These are phyloP conservation scores for Hydrocynus forskahlii DNA, from an alignment of 2,797 vertebrate species.

Conservation along the genomic window DNA sequence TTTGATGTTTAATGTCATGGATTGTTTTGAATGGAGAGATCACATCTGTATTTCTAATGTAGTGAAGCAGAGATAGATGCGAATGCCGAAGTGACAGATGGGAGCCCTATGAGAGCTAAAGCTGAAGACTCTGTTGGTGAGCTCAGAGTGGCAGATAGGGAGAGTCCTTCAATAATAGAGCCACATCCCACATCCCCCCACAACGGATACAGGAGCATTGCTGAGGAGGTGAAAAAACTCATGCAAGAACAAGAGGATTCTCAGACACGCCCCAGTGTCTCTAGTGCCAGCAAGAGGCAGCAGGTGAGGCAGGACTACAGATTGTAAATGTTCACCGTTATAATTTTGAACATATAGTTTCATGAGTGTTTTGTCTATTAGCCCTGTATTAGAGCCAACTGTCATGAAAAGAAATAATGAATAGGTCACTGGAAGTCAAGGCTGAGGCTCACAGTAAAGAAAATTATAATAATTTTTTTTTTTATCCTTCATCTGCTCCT, in stretches of 20 bases:
- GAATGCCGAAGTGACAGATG: conserved; percentile 12
- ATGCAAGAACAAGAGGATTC: conserved; percentile 65
- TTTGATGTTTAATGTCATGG: not conserved
- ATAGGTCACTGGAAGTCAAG: not conserved
- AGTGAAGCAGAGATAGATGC: conserved; percentile 29
- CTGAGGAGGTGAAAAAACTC: conserved; percentile 68
- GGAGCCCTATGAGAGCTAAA: conserved; percentile 15
- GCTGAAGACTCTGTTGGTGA: conserved; percentile 16
- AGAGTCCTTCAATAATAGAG: conserved; percentile 1
- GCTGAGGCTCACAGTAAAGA: not conserved
- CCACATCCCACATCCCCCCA: not conserved
- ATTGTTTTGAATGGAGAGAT: not conserved
- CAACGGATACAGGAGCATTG: conserved; percentile 59
- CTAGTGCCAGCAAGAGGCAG: conserved; percentile 59
- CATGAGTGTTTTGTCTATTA: not conserved
- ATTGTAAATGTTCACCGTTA: not conserved
- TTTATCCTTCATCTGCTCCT: not conserved
- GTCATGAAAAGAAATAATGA: not conserved
- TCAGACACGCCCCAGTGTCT: conserved; percentile 11
- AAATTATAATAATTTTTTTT: not conserved
- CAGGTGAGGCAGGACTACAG: conserved; percentile 53
- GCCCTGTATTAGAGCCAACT: not conserved
- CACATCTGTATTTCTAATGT: conserved; percentile 21
- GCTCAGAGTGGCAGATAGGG: conserved; percentile 1
- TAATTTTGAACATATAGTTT: not conserved